phyloP scores from a whole-genome alignment of 2,797 vertebrate species.

The Labeo calbasu region DNA sequence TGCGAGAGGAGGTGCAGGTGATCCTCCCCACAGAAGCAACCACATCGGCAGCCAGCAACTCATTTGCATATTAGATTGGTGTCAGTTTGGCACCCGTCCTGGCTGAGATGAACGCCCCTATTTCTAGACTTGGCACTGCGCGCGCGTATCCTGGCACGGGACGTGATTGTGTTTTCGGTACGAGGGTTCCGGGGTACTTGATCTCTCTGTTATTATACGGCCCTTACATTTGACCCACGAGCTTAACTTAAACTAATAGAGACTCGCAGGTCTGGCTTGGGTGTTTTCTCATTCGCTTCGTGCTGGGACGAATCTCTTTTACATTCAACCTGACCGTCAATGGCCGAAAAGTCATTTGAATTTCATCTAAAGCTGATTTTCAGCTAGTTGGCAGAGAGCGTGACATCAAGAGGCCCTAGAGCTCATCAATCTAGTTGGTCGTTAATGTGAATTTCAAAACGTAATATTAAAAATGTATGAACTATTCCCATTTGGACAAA shows the following conservation, averaged over 20 bases:
- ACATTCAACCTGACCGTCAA: background rate
- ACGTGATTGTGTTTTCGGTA: conserved; percentile 40
- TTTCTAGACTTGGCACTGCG: conserved; percentile 62
- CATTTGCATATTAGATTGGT: conserved; percentile 89
- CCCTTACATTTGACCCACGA: conserved; percentile 35
- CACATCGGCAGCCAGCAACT: conserved; percentile 77
- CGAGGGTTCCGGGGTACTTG: conserved; percentile 36
- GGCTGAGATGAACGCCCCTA: conserved; percentile 64
- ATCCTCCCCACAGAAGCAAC: conserved; percentile 84
- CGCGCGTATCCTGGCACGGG: conserved; percentile 53
- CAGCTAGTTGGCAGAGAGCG: conserved; percentile 30
- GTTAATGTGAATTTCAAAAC: conserved; percentile 66
- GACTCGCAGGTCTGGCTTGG: background rate
- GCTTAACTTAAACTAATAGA: conserved; percentile 19
- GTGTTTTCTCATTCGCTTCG: background rate
- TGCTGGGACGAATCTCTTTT: background rate
- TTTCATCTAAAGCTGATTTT: conserved; percentile 26
- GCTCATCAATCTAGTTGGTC: conserved; percentile 59
- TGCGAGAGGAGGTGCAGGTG: conserved; percentile 89
- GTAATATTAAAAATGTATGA: conserved; percentile 69
- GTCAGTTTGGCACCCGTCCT: conserved; percentile 81
- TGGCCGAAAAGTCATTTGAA: background rate
- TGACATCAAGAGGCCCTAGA: conserved; percentile 48
- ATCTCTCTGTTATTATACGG: conserved; percentile 47
- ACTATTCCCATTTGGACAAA: conserved; percentile 71